Evolutionary conservation across 2,888 invertebrate genomes (phyloP), one percentile per base, ranked within the genome.

Genomic region (Tethea ocularis): DNA sequence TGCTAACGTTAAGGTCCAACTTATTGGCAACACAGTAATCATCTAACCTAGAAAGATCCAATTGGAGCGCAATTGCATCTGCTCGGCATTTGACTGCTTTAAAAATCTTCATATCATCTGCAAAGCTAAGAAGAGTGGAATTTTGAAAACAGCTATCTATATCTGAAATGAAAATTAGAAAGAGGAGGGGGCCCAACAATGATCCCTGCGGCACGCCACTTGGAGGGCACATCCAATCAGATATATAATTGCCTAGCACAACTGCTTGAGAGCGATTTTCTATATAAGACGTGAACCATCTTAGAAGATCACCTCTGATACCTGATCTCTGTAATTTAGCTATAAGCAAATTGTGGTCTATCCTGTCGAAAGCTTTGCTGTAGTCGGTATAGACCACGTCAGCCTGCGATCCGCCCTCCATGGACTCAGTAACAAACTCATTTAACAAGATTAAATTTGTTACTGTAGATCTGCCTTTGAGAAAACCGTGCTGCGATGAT

Each of bases 401-500:
- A 11, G 65, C 62, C 23, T 64, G 63, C 2, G 15, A 52, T 7
- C 61, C 59, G 0, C 7, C 5, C 2, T 58, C 56, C 61, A 62
- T 62, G 0, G 17, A 2, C 0, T 5, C 2, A 2, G 61, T 33
- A n/a, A 56, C 24, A n/a, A 52, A 57, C 0, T 67, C 67, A 10
- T 22, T 29, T 5, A 58, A 57, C 4, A 57, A 10, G 1, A 62
- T 38, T 33, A 60, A 51, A 26, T 62, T 66, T 41, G 66, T 60
- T 57, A 66, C 68, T 51, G 72, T 72, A 36, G 69, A 74, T 55
- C 69, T 66, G 2, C 46, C 33, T 41, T 24, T 58, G 0, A 72
- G 6, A 51, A 71, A 71, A 0, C 71, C 68, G 29, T 71, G 68
- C 29, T 67, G 71, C 38, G 61, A 60, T n/a, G 51, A 20, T 1